phyloP scores from a whole-genome alignment of 2,888 invertebrate genomes.

The Chrysolina oricalcia region DNA sequence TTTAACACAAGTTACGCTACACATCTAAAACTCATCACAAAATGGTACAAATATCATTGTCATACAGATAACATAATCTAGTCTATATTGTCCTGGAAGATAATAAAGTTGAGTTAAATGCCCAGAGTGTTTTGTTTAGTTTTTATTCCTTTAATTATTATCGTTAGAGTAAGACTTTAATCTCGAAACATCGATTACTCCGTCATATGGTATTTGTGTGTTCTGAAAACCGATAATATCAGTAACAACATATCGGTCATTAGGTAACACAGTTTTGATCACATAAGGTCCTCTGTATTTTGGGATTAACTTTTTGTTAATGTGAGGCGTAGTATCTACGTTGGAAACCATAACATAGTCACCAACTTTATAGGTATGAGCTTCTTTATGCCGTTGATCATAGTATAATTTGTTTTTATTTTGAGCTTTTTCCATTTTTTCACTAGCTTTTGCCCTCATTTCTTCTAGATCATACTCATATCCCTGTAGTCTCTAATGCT shows the following conservation, averaged over 20 bases:
- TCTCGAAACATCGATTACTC: constrained; percentile 37
- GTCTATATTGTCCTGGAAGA: too few relatives aligned
- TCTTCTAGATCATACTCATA: constrained; percentile 7
- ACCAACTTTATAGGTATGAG: constrained; percentile 48
- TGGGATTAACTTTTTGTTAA: constrained; percentile 54
- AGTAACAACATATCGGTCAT: constrained; percentile 54
- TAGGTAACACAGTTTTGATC: constrained; percentile 46
- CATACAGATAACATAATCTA: too few relatives aligned
- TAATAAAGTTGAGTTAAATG: too few relatives aligned
- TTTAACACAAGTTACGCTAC: too few relatives aligned
- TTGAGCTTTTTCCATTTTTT: constrained; percentile 24
- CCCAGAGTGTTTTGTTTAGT: too few relatives aligned
- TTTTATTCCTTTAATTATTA: too few relatives aligned
- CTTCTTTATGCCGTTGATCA: constrained; percentile 55
- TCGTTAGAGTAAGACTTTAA: constrained; percentile 25
- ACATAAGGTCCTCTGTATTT: constrained; percentile 54
- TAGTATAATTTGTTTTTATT: constrained; percentile 41
- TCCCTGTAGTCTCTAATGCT: not conserved
- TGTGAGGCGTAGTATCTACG: constrained; percentile 48
- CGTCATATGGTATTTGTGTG: constrained; percentile 42
- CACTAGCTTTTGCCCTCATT: constrained; percentile 16
- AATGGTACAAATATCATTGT: too few relatives aligned
- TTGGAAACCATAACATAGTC: constrained; percentile 59
- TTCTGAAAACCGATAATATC: constrained; percentile 38
- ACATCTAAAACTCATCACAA: too few relatives aligned